A percentile compares a stretch with the other conserved stretches of the same genome.
These are phyloP conservation scores for Acromyrmex heyeri DNA, from an alignment of 1,140 invertebrate genomes.

Conservation along the genomic window DNA sequence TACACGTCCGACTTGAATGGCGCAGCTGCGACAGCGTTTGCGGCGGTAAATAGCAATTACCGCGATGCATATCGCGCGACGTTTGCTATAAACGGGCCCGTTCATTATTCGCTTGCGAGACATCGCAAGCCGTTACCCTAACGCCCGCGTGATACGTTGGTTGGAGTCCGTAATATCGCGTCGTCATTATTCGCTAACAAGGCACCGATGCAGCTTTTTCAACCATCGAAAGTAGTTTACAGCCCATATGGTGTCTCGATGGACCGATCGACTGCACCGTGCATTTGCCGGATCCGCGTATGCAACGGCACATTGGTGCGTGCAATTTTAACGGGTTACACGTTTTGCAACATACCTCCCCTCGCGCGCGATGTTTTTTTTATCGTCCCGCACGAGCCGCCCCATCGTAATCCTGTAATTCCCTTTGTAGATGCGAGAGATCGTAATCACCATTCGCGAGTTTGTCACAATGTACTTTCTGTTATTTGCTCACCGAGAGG, in stretches of 20 bases:
- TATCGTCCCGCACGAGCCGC: constrained; percentile 5
- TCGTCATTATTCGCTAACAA: constrained; percentile 70
- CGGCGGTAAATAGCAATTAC: constrained; percentile 16
- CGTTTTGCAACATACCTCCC: constrained; percentile 29
- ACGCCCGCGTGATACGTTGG: constrained; percentile 32
- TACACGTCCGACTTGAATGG: constrained; percentile 7
- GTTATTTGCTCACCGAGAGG: constrained; percentile 22
- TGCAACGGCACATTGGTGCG: constrained; percentile 13
- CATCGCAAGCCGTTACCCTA: constrained; percentile 58
- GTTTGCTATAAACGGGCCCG: background rate
- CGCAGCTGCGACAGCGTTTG: constrained; percentile 12
- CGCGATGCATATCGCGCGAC: constrained; percentile 36
- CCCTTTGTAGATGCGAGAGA: constrained; percentile 29
- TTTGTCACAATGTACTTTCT: constrained; percentile 32
- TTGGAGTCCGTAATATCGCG: constrained; percentile 52
- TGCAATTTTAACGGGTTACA: constrained; percentile 57
- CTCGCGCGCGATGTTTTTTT: constrained; percentile 23
- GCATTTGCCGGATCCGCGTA: background rate
- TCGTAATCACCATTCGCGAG: constrained; percentile 35
- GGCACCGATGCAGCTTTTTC: constrained; percentile 72
- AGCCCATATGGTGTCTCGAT: constrained; percentile 76
- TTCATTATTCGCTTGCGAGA: constrained; percentile 52
- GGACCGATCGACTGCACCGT: constrained; percentile 42
- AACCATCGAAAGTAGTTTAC: constrained; percentile 71
- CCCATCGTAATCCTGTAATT: constrained; percentile 42